Evolutionary conservation across 2,888 invertebrate species (phyloP), one percentile per base, ranked within the genome.

Genomic region (Imbricaverruca yamaguchii): DNA sequence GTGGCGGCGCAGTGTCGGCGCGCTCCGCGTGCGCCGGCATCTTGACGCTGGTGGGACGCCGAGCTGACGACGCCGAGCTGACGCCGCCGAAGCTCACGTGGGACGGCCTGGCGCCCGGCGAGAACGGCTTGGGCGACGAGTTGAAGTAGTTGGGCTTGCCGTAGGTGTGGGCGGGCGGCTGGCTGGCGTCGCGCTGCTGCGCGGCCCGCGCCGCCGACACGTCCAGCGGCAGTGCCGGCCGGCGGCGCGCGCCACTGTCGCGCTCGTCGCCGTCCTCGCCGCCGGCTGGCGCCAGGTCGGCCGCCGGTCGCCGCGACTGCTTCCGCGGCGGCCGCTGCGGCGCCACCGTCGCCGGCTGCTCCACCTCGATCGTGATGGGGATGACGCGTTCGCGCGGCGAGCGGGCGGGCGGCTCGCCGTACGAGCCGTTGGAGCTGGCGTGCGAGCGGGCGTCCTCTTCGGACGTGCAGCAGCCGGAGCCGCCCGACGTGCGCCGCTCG

Each of bases 91-190:
- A 39, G 67, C 53, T 11, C 69, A 53, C 10, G n/a, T 74, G 25
- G 53, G 53, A 74, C 53, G 69, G 69, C 53, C 18, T 9, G 8
- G 69, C 53, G 6, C 53, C 69, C 15, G 69, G 53, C 18, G 69
- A 74, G 69, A 74, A 74, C 10, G 69, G 69, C 53, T 74, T 74
- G n/a, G 69, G 69, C 8, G 69, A 74, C 69, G 25, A 25, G 53
- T 74, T 74, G 25, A 25, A 15, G 53, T 74, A 74, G 69, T 25
- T 74, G 6, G 69, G 53, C 69, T 25, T 74, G 1, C 67, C 67
- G 12, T 25, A 9, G 53, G 39, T 0, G 15, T 6, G 18, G 18
- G 3, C 53, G n/a, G 39, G n/a, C 65, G n/a, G n/a, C 65, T 18
- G 57, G 57, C 57, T 57, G 10, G 57, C 69, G 1, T 53, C 53